phyloP scores from a whole-genome alignment of 2,888 invertebrate genomes.

The Megastigmus dorsalis region DNA sequence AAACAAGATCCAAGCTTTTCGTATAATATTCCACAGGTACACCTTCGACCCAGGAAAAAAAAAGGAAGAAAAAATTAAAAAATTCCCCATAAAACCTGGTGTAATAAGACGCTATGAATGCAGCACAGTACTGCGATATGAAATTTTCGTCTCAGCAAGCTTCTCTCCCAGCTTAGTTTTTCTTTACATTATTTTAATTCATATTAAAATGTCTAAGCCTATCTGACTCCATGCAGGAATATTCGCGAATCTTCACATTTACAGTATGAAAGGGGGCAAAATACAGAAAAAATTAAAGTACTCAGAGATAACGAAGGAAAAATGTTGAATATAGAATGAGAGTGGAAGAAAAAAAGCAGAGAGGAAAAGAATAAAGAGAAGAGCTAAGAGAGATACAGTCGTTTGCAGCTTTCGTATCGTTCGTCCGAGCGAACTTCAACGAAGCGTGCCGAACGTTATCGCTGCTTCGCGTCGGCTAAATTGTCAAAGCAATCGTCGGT shows the following conservation, averaged over 20 bases:
- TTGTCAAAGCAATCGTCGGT: slow-evolving; percentile 31
- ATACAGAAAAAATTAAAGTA: not conserved
- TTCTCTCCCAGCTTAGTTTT: not conserved
- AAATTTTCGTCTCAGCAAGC: no score
- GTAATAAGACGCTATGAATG: no score
- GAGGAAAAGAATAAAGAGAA: not conserved
- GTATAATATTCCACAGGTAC: no score
- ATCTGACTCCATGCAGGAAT: not conserved
- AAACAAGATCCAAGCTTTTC: no score
- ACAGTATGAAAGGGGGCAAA: not conserved
- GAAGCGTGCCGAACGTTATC: not conserved
- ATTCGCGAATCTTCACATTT: not conserved
- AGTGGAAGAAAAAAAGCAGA: no score
- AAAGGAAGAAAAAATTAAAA: no score
- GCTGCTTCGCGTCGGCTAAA: not conserved
- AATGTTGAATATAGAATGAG: slow-evolving; percentile 15
- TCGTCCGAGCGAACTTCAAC: slow-evolving; percentile 2
- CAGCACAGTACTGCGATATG: no score
- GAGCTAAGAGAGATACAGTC: slow-evolving; percentile 7
- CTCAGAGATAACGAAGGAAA: slow-evolving; percentile 13
- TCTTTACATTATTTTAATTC: not conserved
- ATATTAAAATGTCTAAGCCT: not conserved
- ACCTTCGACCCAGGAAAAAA: no score
- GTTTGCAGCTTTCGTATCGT: not conserved
- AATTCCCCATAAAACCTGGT: no score